Evolutionary conservation across 1,140 invertebrate species (phyloP).

Genomic region (Myzus persicae): DNA sequence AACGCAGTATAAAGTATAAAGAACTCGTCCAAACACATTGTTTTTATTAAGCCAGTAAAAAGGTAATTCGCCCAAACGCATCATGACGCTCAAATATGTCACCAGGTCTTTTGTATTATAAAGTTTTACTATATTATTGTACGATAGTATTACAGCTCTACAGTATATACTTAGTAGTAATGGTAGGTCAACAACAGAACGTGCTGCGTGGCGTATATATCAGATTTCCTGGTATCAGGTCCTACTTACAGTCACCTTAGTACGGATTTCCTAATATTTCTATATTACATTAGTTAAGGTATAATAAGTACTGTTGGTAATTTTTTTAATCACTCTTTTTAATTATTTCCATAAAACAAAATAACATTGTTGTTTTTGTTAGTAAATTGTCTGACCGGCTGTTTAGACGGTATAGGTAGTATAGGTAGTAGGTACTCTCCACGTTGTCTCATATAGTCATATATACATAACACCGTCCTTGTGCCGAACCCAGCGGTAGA

Average conservation of each 20-base stretch:
- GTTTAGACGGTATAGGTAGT: not conserved
- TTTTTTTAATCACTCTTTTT: not conserved
- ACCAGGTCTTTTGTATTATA: not conserved
- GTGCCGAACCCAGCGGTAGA: not conserved
- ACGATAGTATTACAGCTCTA: not conserved
- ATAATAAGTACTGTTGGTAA: not conserved
- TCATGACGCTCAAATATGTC: not conserved
- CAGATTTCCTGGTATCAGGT: not conserved
- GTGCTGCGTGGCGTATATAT: not conserved
- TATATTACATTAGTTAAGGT: not conserved
- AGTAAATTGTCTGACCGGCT: not conserved
- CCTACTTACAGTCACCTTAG: not conserved
- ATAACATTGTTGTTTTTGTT: not conserved
- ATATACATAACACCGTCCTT: constrained; percentile 6
- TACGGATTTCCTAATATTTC: not conserved
- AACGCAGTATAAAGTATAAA: too few relatives aligned
- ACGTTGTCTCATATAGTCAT: too few relatives aligned
- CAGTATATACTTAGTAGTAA: not conserved
- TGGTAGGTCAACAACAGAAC: not conserved
- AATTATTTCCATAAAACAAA: not conserved
- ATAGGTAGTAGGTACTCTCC: constrained; percentile 3
- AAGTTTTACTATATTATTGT: not conserved
- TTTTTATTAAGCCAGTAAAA: too few relatives aligned
- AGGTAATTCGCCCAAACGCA: too few relatives aligned
- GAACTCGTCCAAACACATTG: too few relatives aligned